Base-by-base conservation (phyloP, 2,113 vertebrate genomes). In the Falco punctatus region DNA sequence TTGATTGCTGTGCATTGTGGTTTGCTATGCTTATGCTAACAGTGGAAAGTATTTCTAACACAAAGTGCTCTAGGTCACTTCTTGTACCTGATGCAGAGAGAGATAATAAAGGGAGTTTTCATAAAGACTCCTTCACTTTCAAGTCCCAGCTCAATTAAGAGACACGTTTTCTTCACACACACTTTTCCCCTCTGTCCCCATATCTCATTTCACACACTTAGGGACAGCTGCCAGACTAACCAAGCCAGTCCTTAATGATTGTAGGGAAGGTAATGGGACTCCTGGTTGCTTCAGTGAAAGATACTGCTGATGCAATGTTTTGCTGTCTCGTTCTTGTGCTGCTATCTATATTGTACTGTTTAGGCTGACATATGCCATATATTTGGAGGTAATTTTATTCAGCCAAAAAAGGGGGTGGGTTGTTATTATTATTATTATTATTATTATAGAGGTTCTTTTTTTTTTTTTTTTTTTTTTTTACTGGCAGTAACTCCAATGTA, bases 1-100 rank as follows among this genome's bases (percentile, higher is more conserved):
- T 74, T 28, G 6, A 52, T 49, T 92, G 70, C 79, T 59, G 28
- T 33, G 73, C 40, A 71, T 9, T 12, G 30, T 14, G 78, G 48
- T 89, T 92, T 89, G 69, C 52, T 65, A 24, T 69, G 59, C 73
- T 79, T 49, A 55, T 32, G 58, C 27, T 81, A 92, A 78, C 61
- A 75, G 32, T 20, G 28, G 49, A 95, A 96, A 94, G 79, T 38
- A 91, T 66, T 90, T 70, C 89, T 70, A 87, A 90, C 38, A 80
- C 22, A 51, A 86, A 94, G 38, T 83, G 49, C 70, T 95, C 51
- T 66, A 77, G 62, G 89, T 94, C 71, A 87, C 49, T 91, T 67
- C 46, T 84, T 55, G 35, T 80, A 92, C 49, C 38, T 87, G 81
- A 92, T 66, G 55, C 49, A 80, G 61, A 87, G 46, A 72, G 28